phyloP scores from a whole-genome alignment of 2,888 invertebrate genomes.

The Eugnorisma glareosa region DNA sequence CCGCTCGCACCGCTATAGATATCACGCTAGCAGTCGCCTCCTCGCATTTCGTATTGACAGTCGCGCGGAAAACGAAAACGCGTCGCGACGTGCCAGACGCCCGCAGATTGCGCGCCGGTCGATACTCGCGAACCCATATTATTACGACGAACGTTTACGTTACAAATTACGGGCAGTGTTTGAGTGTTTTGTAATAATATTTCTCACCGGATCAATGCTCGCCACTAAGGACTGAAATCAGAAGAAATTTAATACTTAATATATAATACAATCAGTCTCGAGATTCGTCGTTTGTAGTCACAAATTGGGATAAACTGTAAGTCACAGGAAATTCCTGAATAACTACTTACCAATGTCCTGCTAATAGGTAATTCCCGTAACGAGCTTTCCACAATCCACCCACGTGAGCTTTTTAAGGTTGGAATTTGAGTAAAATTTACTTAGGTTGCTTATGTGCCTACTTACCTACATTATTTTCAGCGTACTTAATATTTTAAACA shows the following conservation, averaged over 20 bases:
- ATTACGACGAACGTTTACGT: slow-evolving; percentile 59
- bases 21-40: slow-evolving; percentile 69
- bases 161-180: slow-evolving; percentile 57
- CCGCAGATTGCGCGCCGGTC: slow-evolving; percentile 73
- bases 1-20: slow-evolving; percentile 69
- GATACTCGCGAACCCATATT: slow-evolving; percentile 75
- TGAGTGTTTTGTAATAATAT: slow-evolving; percentile 43
- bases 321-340: slow-evolving; percentile 31
- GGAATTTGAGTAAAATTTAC: background rate
- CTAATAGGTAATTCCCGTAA: background rate
- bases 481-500: background rate
- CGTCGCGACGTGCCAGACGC: slow-evolving; percentile 62
- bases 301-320: slow-evolving; percentile 57
- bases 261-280: slow-evolving; percentile 1
- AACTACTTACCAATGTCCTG: background rate
- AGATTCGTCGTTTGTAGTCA: slow-evolving; percentile 35
- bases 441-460: too few species aligned
- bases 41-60: slow-evolving; percentile 61
- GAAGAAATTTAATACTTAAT: background rate
- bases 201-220: slow-evolving; percentile 16
- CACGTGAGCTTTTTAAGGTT: background rate
- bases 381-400: background rate
- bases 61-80: slow-evolving; percentile 61
- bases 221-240: slow-evolving; percentile 22
- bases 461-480: background rate